Percentiles rank a stretch among this genome's conserved stretches.
Conservation (phyloP, 2,797 vertebrate species). For the Pseudomugil tenellus region DNA sequence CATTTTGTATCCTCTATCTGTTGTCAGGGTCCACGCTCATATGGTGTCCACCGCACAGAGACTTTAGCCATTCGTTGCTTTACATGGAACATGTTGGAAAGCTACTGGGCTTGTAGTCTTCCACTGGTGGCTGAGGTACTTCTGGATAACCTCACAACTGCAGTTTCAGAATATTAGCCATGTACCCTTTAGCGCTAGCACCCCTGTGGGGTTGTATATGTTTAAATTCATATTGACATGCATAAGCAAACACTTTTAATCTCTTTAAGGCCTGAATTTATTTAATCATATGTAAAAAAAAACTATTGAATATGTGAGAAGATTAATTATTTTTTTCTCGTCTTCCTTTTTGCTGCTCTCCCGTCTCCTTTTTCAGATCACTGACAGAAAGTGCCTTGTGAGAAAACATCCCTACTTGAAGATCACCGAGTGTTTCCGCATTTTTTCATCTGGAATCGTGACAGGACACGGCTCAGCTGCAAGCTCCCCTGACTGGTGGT, state of each 20-base stretch:
- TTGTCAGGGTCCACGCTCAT: conserved; percentile 55
- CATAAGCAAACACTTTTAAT: conserved; percentile 25
- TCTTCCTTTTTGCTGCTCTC: conserved; percentile 10
- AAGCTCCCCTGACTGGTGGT: conserved; percentile 69
- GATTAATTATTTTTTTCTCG: conserved; percentile 25
- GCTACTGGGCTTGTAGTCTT: conserved; percentile 51
- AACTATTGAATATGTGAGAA: conserved; percentile 17
- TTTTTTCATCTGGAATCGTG: conserved; percentile 63
- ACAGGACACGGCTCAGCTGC: conserved; percentile 74
- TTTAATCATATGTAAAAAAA: neutral
- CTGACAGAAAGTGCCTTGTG: conserved; percentile 81
- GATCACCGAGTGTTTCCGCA: conserved; percentile 61
- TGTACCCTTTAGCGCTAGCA: conserved; percentile 10
- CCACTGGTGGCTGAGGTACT: conserved; percentile 48
- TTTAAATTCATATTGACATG: conserved; percentile 37
- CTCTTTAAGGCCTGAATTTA: neutral
- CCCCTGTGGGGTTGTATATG: conserved; percentile 25
- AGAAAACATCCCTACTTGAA: conserved; percentile 69
- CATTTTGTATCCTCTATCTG: conserved; percentile 39
- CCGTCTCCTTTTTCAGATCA: conserved; percentile 61
- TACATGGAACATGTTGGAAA: conserved; percentile 51
- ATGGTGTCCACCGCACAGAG: conserved; percentile 59
- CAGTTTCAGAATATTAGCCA: conserved; percentile 42
- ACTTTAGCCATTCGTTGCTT: conserved; percentile 51
- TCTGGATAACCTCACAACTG: conserved; percentile 53